phyloP scores from a whole-genome alignment of 2,797 vertebrate species.

The Mastacembelus armatus region DNA sequence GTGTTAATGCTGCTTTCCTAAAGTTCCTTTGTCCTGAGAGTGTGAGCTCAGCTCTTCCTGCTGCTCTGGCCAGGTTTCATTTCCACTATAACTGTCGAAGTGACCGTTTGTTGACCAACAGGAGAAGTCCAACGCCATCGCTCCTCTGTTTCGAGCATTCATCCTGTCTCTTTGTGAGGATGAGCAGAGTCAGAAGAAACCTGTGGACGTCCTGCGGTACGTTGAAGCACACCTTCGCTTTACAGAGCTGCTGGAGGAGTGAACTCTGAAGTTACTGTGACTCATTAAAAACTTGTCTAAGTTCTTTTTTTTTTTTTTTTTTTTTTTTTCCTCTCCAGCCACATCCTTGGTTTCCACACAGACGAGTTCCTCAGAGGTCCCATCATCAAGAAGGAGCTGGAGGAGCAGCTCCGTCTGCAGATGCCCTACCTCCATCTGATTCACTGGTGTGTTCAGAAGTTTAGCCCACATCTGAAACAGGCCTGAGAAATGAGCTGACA shows the following conservation, averaged over 20 bases:
- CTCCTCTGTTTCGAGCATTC: slow-evolving; percentile 89
- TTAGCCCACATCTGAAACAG: background rate
- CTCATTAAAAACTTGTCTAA: too few species aligned
- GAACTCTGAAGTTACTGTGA: too few species aligned
- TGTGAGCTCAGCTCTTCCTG: too few species aligned
- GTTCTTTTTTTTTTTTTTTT: too few species aligned
- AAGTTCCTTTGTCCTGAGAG: too few species aligned
- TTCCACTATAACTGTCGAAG: too few species aligned
- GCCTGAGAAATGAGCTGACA: too few species aligned
- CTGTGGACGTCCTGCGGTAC: slow-evolving; percentile 90
- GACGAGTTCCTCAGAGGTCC: slow-evolving; percentile 83
- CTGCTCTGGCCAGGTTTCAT: too few species aligned
- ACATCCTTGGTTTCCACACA: slow-evolving; percentile 89
- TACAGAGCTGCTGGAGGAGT: too few species aligned
- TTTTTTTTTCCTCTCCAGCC: slow-evolving; percentile 74
- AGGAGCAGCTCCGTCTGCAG: slow-evolving; percentile 86
- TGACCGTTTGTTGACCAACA: slow-evolving; percentile 69
- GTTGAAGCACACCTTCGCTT: too few species aligned
- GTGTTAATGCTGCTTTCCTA: too few species aligned
- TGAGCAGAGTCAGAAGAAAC: slow-evolving; percentile 77
- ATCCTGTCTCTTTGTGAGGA: slow-evolving; percentile 89
- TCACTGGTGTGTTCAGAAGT: slow-evolving; percentile 86
- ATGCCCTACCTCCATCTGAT: slow-evolving; percentile 90
- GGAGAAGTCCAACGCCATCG: slow-evolving; percentile 84
- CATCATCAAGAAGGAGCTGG: slow-evolving; percentile 83